A percentile compares a stretch with the other conserved stretches of the same genome.
Conservation (phyloP, 2,113 vertebrate genomes). For the Zosterops lateralis region DNA sequence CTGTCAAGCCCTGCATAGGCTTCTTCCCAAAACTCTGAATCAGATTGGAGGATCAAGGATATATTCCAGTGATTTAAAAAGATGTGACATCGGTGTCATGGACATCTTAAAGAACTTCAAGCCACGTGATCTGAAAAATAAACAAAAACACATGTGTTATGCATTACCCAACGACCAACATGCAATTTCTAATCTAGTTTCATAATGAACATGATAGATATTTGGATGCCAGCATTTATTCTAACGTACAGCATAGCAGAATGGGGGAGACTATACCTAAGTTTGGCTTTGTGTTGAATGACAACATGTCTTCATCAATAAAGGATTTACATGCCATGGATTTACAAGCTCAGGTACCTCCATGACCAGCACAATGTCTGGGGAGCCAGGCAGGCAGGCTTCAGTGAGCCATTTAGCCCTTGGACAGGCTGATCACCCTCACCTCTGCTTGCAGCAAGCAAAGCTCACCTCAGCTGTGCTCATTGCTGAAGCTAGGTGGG, state of each 20-base stretch:
- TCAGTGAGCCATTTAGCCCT: neutral
- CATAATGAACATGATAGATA: neutral
- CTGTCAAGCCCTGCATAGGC: neutral
- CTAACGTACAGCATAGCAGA: neutral
- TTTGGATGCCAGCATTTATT: neutral
- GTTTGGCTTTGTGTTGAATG: neutral
- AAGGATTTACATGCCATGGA: accelerated
- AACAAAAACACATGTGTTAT: neutral
- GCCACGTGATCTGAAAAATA: neutral
- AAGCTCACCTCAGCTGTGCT: neutral
- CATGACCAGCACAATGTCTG: accelerated
- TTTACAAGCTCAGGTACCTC: neutral
- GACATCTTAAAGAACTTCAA: neutral
- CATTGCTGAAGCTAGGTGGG: neutral
- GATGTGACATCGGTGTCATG: neutral
- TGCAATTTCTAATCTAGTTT: neutral
- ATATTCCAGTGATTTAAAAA: neutral
- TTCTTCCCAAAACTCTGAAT: neutral
- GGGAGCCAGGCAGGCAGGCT: neutral
- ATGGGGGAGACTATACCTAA: accelerated
- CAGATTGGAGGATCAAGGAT: neutral
- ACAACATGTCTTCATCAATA: neutral
- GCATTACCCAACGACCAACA: neutral
- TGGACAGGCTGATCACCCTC: neutral
- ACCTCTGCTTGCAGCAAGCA: neutral